Evolutionary conservation across 2,888 invertebrate genomes (phyloP), one percentile per base, ranked within the genome.

Genomic region (Unio delphinus): DNA sequence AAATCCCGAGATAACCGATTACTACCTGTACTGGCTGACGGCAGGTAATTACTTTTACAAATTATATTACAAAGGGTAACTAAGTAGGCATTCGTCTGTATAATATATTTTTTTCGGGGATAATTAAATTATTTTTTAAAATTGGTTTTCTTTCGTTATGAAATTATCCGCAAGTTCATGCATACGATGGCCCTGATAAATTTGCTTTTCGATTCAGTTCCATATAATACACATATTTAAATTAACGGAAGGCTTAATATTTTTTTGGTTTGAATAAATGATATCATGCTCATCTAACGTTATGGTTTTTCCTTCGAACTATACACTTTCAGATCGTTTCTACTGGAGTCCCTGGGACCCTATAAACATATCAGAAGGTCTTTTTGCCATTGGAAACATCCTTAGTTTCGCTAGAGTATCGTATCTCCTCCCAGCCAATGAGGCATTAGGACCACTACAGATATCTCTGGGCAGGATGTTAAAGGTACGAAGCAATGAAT

Each of bases 401-500:
- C 80, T 87, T 28, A 87, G 87, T 65, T 88, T 88, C 73, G 82
- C 84, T 4, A 74, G 87, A n/a, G 86, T 87, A 69, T 86, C 86
- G 45, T 87, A 86, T 73, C 78, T 88, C 1, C 75, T 88, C 28
- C 87, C 88, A 11, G 87, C 87, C 45, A 84, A 85, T 70, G 85
- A 86, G 73, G 82, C 82, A 15, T 73, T 88, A 3, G 88, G 88
- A 64, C 88, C 88, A 0, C 74, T 87, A n/a, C 88, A 88, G 76
- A 88, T 87, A 30, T 87, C 87, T 7, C 79, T 88, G 5, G 86
- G 86, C 4, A 78, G 84, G 45, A 88, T 88, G 88, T 73, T 87
- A 15, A 84, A 83, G 79, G 88, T 88, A 76, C 28, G 75, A 60
- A 8, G 3, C 45, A 45, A 45, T 11, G 45, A 45, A 45, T 45